Evolutionary conservation across 2,797 vertebrate genomes (phyloP).

Genomic region (Dipus sagitta): DNA sequence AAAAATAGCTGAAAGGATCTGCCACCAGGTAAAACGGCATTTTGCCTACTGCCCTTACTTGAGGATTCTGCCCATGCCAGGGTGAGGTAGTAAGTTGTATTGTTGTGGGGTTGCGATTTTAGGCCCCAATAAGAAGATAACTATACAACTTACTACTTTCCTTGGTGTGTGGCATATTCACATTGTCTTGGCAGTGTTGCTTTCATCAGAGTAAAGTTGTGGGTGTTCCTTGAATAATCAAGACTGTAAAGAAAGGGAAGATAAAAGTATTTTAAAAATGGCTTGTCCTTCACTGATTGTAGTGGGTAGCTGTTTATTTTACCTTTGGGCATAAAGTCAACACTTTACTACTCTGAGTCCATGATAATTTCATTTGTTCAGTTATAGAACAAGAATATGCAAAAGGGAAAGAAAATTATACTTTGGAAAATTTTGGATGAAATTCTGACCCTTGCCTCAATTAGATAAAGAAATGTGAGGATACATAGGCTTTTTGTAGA

Average conservation of each 20-base stretch:
- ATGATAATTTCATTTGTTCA: not conserved
- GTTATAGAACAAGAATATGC: not conserved
- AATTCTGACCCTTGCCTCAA: conserved; percentile 6
- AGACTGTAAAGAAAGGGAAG: conserved; percentile 23
- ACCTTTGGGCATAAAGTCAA: not conserved
- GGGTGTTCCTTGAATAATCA: conserved; percentile 46
- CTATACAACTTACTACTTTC: conserved; percentile 99
- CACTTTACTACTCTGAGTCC: not conserved
- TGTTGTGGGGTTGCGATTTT: conserved; percentile 95
- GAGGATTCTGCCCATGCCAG: conserved; percentile 83
- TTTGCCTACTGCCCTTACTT: conserved; percentile 57
- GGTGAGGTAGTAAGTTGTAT: conserved; percentile 99
- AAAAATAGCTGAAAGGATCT: conserved; percentile 63
- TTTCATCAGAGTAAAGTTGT: not conserved
- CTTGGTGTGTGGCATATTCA: conserved; percentile 77
- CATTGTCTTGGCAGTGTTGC: conserved; percentile 77
- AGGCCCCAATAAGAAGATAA: conserved; percentile 95
- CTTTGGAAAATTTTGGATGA: not conserved
- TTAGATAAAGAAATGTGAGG: not conserved
- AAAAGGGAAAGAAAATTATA: not conserved
- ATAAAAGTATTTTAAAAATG: conserved; percentile 29
- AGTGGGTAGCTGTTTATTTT: conserved; percentile 21
- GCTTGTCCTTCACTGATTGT: conserved; percentile 6
- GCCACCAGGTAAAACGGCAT: conserved; percentile 32
- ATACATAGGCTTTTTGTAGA: not conserved